Percentiles rank a stretch among this genome's conserved stretches.
Evolutionary conservation across 2,113 vertebrate genomes (phyloP).

Genomic region (Hyperoodon ampullatus): DNA sequence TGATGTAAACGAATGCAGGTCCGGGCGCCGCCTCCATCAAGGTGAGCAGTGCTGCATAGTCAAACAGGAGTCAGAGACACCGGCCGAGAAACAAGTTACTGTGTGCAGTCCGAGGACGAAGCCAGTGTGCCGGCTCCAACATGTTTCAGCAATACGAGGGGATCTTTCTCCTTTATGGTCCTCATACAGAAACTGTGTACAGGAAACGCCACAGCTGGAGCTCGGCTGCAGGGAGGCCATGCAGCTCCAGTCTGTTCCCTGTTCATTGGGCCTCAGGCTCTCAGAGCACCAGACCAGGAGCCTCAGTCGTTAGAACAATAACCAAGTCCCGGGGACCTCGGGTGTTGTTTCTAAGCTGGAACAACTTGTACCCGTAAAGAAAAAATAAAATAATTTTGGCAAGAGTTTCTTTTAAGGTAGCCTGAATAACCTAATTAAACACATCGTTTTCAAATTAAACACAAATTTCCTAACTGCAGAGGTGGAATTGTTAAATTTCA

Average conservation of each 20-base stretch:
- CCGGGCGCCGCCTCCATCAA: neutral
- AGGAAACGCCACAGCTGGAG: neutral
- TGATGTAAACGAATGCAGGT: neutral
- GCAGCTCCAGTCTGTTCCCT: rapidly evolving
- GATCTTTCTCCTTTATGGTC: neutral
- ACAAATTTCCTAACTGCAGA: neutral
- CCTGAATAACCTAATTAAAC: neutral
- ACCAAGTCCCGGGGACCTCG: rapidly evolving
- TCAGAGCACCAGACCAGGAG: neutral
- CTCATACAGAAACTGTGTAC: neutral
- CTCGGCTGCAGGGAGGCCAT: rapidly evolving
- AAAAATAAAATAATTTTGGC: neutral
- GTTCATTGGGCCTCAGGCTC: neutral
- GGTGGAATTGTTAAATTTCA: constrained; percentile 20
- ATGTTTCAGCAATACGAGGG: neutral
- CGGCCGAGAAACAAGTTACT: neutral
- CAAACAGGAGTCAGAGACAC: neutral
- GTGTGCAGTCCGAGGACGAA: neutral
- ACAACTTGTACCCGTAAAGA: neutral
- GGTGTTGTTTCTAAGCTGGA: neutral
- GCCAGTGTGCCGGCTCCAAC: neutral
- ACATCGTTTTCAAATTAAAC: neutral
- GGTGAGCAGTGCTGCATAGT: neutral
- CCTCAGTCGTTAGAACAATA: neutral
- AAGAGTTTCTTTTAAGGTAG: constrained; percentile 22